These are phyloP conservation scores for Dromas ardeola DNA, from an alignment of 2,113 vertebrate species.

Conservation along the genomic window DNA sequence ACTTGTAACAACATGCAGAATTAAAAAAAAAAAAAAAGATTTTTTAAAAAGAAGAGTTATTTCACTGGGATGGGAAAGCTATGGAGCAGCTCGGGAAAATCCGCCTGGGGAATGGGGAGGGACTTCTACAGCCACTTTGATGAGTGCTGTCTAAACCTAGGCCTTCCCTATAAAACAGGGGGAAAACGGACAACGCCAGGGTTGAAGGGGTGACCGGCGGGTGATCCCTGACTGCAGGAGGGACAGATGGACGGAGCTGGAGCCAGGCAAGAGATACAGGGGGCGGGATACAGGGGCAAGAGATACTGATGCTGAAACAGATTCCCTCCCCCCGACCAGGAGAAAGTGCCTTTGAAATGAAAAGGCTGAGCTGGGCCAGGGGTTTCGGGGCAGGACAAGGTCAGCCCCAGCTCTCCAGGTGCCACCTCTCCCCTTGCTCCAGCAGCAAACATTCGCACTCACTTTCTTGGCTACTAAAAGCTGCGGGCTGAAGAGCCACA, in stretches of 20 bases:
- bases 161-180: background rate
- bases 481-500: background rate
- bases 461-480: slow-evolving; percentile 35
- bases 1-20: background rate
- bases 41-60: background rate
- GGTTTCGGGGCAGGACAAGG: background rate
- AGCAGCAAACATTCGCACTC: slow-evolving; percentile 1
- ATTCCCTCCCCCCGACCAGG: background rate
- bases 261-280: background rate
- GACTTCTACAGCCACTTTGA: background rate
- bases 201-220: background rate
- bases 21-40: background rate
- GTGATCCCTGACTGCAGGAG: background rate
- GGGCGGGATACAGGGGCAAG: too few relatives aligned
- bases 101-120: background rate
- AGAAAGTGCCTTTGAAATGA: background rate
- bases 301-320: background rate
- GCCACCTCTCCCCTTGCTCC: background rate
- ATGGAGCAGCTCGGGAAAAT: background rate
- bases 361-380: background rate
- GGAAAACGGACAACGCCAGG: background rate
- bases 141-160: background rate
- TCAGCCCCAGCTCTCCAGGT: background rate
- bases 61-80: background rate
- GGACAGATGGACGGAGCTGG: background rate